Evolutionary conservation across 2,888 invertebrate genomes (phyloP).

Genomic region (Latrodectus elegans): DNA sequence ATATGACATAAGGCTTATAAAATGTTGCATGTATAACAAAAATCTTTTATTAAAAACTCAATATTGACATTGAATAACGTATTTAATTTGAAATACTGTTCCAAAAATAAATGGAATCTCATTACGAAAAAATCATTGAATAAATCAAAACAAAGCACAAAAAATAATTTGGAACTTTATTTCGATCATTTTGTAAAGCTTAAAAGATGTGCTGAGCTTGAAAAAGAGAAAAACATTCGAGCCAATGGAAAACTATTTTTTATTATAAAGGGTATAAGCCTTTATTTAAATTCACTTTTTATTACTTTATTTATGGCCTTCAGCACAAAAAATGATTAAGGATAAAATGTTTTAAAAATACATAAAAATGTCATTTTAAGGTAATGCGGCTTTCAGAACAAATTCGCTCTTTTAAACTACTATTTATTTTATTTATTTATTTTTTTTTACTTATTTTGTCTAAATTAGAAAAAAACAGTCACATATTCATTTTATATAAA

Average conservation of each 20-base stretch:
- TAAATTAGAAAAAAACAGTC: too few species aligned
- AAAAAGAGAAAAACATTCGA: neutral
- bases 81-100: too few species aligned
- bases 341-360: conserved; percentile 1
- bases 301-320: conserved; percentile 37
- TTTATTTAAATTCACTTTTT: conserved; percentile 15
- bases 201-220: conserved; percentile 2
- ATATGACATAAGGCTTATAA: too few species aligned
- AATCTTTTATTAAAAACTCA: too few species aligned
- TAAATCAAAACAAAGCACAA: conserved; percentile 21
- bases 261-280: conserved; percentile 20
- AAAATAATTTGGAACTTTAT: conserved; percentile 12
- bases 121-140: neutral
- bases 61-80: too few species aligned
- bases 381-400: neutral
- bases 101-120: neutral
- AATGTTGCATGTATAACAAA: too few species aligned
- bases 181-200: conserved; percentile 34
- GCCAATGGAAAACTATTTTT: conserved; percentile 26
- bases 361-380: neutral
- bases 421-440: too few species aligned
- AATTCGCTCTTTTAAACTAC: too few species aligned
- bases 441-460: too few species aligned
- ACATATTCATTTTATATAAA: too few species aligned
- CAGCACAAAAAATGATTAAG: conserved; percentile 40